Base-by-base conservation (phyloP, 2,888 invertebrate species). In the Calephelis perditalis region DNA sequence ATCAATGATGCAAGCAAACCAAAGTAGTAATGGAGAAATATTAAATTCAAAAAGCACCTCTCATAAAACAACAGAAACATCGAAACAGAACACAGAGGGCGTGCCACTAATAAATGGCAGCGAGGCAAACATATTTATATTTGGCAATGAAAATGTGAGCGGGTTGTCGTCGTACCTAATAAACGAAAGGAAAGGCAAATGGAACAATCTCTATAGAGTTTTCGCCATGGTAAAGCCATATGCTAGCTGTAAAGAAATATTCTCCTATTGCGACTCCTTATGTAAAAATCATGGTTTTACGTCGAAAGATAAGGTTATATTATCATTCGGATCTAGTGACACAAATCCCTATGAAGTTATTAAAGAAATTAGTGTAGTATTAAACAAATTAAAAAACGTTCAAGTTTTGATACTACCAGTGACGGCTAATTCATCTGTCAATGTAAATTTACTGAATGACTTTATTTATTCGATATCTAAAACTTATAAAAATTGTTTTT, bases 391-490 rank as follows among this genome's bases (percentile, higher is more conserved):
- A 49, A 49, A 10, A 49, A 49, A 49, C 5, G 26, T 49, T 9
- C 15, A 49, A 26, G 49, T 15, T 15, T 49, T 49, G 12, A 15
- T 49, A 9, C 8, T 26, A 49, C 49, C 49, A 4, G 49, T 49
- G 15, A 7, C 26, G 12, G 9, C 12, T 49, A 49, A 49, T 9
- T 49, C 15, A 4, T 49, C 10, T 49, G 9, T 49, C 4, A 49
- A 15, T 49, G 49, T 49, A 26, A 49, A 49, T 49, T 49, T 49
- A 49, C 26, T 49, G 3, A 49, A 49, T 49, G 49, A 49, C 26
- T 49, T 15, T 49, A 15, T 49, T 26, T 49, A 49, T 26, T 49
- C 49, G 12, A 49, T 49, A 15, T 4, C 49, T 49, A 49, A 9
- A 26, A 49, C 49, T 49, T 9, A n/a, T 46, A 5, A 46, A 2